Percentiles rank a stretch among this genome's conserved stretches.
phyloP scores from a whole-genome alignment of 1,140 invertebrate genomes.

The Camponotus floridanus region DNA sequence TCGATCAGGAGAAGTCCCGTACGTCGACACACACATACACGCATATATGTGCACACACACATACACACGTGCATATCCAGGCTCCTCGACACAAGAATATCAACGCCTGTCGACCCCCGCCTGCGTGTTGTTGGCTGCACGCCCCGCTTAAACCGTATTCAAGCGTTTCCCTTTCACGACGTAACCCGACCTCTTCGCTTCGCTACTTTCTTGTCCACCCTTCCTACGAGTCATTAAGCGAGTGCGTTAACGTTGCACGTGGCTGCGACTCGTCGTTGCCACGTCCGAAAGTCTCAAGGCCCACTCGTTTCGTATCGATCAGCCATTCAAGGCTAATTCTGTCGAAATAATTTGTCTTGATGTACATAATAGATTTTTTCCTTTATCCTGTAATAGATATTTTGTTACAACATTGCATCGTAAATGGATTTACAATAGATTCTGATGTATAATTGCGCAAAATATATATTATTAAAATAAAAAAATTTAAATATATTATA shows the following conservation, averaged over 20 bases:
- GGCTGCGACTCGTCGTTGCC: neutral
- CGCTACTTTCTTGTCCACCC: constrained; percentile 74
- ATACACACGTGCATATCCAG: constrained; percentile 4
- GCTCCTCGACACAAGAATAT: constrained; percentile 74
- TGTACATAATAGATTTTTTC: neutral
- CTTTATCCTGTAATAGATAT: neutral
- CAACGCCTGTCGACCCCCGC: constrained; percentile 73
- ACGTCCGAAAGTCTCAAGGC: constrained; percentile 23
- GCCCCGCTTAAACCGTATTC: constrained; percentile 72
- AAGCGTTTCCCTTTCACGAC: constrained; percentile 73
- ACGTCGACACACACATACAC: constrained; percentile 41
- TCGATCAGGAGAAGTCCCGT: constrained; percentile 80
- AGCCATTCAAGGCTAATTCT: constrained; percentile 6
- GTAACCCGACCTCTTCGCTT: constrained; percentile 71
- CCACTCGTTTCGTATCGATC: no score
- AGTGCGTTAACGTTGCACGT: constrained; percentile 67
- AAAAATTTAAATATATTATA: neutral
- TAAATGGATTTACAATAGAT: neutral
- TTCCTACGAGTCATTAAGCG: constrained; percentile 75
- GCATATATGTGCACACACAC: constrained; percentile 44
- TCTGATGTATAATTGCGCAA: neutral
- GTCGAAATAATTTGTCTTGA: neutral
- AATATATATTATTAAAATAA: no score
- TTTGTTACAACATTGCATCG: neutral
- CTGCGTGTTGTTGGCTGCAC: constrained; percentile 61